Conservation (phyloP, 2,888 invertebrate genomes). For the Eristalis intricaria region DNA sequence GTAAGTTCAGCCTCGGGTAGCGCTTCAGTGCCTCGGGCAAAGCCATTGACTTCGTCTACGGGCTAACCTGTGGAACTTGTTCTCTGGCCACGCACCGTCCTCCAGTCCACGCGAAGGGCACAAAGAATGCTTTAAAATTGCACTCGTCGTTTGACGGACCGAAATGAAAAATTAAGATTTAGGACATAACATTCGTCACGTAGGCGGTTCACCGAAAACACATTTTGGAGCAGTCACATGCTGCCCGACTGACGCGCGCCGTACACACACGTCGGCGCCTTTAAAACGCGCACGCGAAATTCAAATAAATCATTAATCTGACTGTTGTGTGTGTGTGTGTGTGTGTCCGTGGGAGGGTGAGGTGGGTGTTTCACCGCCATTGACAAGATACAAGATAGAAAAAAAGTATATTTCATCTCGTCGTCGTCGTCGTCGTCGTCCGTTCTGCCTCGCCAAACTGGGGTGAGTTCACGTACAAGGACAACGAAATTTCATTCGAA, state of each 20-base stretch:
- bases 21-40: conserved; percentile 28
- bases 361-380: neutral
- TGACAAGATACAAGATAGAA: conserved; percentile 2
- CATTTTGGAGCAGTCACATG: conserved; percentile 30
- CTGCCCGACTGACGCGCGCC: conserved; percentile 13
- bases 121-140: conserved; percentile 27
- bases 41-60: conserved; percentile 63
- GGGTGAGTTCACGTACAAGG: neutral
- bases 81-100: neutral
- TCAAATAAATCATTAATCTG: conserved; percentile 50
- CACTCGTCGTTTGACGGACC: neutral
- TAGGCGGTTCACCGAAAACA: conserved; percentile 37
- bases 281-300: conserved; percentile 23
- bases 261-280: conserved; percentile 3
- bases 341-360: neutral
- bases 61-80: conserved; percentile 53
- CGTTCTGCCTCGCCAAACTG: too few species aligned
- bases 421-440: neutral
- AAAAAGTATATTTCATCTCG: neutral
- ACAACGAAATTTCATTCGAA: conserved; percentile 14
- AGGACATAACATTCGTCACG: conserved; percentile 26
- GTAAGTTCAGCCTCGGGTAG: conserved; percentile 10
- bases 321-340: neutral
- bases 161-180: conserved; percentile 24
- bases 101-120: neutral